Conservation (phyloP, 2,888 invertebrate genomes). For the Kryphioiulus occultus region DNA sequence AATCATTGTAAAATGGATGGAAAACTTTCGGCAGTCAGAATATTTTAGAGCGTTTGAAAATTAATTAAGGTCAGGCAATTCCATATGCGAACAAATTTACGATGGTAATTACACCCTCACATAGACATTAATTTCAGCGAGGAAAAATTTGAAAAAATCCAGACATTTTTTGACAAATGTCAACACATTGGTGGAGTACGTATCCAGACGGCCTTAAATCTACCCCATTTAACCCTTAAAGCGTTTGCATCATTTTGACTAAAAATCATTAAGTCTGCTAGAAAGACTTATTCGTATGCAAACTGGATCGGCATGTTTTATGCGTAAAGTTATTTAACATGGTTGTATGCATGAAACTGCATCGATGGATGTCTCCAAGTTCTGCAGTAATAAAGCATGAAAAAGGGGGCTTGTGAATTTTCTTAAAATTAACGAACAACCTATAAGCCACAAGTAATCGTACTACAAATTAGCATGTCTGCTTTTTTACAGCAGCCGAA, state of each 20-base stretch:
- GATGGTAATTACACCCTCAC: no score
- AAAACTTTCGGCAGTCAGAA: no score
- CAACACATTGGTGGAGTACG: no score
- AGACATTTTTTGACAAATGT: background rate
- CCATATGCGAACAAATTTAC: no score
- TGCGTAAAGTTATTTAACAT: background rate
- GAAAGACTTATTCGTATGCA: background rate
- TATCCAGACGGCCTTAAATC: no score
- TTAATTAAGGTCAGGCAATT: no score
- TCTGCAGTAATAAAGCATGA: conserved; percentile 5
- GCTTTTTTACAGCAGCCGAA: background rate
- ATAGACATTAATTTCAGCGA: no score
- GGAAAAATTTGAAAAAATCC: background rate
- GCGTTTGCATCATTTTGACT: background rate
- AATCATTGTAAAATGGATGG: no score
- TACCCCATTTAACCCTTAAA: background rate
- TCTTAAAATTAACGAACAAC: background rate
- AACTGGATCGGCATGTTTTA: background rate
- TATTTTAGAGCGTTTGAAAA: no score
- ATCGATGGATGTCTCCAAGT: background rate
- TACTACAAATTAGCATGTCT: background rate
- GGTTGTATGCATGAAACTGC: background rate
- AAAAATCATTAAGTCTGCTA: background rate
- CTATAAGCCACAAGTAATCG: background rate
- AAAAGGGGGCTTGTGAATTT: background rate